A percentile compares a stretch with the other conserved stretches of the same genome.
phyloP scores from a whole-genome alignment of 1,140 invertebrate genomes.

The Cotesia typhae region DNA sequence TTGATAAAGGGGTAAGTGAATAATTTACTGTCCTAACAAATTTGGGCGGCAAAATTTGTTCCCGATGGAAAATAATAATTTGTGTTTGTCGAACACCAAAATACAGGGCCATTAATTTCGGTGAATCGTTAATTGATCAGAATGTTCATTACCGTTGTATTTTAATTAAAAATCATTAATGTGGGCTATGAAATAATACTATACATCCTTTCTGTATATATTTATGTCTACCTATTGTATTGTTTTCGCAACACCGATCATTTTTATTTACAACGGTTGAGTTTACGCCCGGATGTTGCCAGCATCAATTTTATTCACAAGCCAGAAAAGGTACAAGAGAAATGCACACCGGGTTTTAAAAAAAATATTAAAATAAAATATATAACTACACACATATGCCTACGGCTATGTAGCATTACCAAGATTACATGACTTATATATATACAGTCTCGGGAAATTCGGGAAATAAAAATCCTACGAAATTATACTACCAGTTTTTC shows the following conservation, averaged over 20 bases:
- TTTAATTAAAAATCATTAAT: conserved; percentile 6
- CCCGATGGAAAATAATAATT: conserved; percentile 14
- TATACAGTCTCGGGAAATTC: neutral
- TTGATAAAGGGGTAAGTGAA: conserved; percentile 8
- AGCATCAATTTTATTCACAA: conserved; percentile 18
- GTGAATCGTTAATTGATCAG: conserved; percentile 21
- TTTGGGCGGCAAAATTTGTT: neutral
- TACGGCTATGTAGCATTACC: conserved; percentile 14
- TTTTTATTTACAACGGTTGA: conserved; percentile 14
- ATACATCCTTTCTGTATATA: neutral
- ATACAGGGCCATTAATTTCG: neutral
- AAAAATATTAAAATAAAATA: neutral
- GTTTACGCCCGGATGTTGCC: conserved; percentile 8
- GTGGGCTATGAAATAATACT: neutral
- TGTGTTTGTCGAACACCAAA: conserved; percentile 1
- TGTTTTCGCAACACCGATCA: neutral
- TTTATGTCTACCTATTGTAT: conserved; percentile 12
- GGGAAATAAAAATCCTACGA: neutral
- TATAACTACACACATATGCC: neutral
- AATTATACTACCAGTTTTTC: neutral
- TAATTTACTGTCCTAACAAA: neutral
- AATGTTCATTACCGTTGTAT: conserved; percentile 16
- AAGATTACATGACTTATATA: conserved; percentile 20
- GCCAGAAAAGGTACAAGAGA: neutral
- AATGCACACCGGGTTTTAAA: neutral